phyloP scores from a whole-genome alignment of 1,140 invertebrate genomes.

The Ceratina japonica region DNA sequence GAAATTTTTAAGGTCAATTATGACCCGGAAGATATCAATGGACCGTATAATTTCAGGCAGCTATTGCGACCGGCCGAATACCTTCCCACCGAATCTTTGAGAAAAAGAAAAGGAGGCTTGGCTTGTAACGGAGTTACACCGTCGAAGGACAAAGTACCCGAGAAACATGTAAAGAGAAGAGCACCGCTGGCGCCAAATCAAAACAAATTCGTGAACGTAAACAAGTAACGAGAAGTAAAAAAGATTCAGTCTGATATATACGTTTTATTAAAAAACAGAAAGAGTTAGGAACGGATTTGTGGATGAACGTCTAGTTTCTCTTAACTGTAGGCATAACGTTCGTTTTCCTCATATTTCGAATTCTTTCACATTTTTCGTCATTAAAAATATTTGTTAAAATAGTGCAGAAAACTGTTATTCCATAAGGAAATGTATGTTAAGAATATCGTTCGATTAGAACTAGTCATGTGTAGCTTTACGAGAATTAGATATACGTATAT shows the following conservation, averaged over 20 bases:
- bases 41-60: constrained; percentile 86
- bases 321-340: not conserved
- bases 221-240: constrained; percentile 41
- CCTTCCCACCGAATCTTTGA: constrained; percentile 85
- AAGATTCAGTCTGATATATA: not conserved
- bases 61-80: constrained; percentile 84
- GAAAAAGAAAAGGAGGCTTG: constrained; percentile 82
- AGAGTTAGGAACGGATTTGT: not conserved
- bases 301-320: not conserved
- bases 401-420: constrained; percentile 11
- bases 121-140: constrained; percentile 54
- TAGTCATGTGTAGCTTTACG: constrained; percentile 68
- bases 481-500: constrained; percentile 25
- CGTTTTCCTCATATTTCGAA: too few species aligned
- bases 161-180: constrained; percentile 74
- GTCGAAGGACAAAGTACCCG: constrained; percentile 62
- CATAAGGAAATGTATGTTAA: constrained; percentile 16
- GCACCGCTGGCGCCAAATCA: constrained; percentile 70
- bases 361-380: not conserved
- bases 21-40: constrained; percentile 81
- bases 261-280: not conserved
- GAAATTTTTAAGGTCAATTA: constrained; percentile 63
- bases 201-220: constrained; percentile 50
- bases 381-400: not conserved
- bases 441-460: constrained; percentile 56